These are phyloP conservation scores for Anagyrus pseudococci DNA, from an alignment of 2,888 invertebrate species.

Conservation along the genomic window DNA sequence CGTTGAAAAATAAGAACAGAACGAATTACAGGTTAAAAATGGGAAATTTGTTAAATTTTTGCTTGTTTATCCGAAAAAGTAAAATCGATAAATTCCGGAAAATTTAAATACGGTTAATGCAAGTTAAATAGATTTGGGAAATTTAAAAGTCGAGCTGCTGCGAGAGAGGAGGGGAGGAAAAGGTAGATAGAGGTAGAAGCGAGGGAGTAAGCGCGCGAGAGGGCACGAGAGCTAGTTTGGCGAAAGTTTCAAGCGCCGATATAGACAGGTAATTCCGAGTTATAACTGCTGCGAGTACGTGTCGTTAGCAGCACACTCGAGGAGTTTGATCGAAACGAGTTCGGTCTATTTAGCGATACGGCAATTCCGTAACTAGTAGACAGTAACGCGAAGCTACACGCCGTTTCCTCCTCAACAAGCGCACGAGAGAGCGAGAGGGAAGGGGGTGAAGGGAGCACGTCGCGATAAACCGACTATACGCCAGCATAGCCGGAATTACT, in stretches of 20 bases:
- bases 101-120: not conserved
- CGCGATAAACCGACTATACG: too few relatives aligned
- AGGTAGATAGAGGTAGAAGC: too few relatives aligned
- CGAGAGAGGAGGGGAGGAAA: not conserved
- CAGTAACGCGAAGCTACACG: too few relatives aligned
- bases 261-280: not conserved
- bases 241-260: constrained; percentile 8
- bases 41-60: too few relatives aligned
- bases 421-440: too few relatives aligned
- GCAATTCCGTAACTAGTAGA: constrained; percentile 4
- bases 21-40: too few relatives aligned
- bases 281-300: constrained; percentile 3
- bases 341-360: constrained; percentile 15
- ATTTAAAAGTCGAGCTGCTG: not conserved
- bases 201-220: not conserved
- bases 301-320: constrained; percentile 1
- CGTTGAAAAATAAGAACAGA: too few relatives aligned
- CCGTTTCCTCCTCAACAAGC: too few relatives aligned
- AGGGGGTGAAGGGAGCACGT: too few relatives aligned
- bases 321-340: constrained; percentile 27
- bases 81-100: too few relatives aligned
- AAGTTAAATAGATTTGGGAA: not conserved
- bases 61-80: too few relatives aligned
- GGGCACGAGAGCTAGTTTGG: not conserved
- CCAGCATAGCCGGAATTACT: too few relatives aligned